A percentile compares a stretch with the other conserved stretches of the same genome.
Conservation (phyloP, 2,113 vertebrate genomes). For the Cnemophilus loriae region DNA sequence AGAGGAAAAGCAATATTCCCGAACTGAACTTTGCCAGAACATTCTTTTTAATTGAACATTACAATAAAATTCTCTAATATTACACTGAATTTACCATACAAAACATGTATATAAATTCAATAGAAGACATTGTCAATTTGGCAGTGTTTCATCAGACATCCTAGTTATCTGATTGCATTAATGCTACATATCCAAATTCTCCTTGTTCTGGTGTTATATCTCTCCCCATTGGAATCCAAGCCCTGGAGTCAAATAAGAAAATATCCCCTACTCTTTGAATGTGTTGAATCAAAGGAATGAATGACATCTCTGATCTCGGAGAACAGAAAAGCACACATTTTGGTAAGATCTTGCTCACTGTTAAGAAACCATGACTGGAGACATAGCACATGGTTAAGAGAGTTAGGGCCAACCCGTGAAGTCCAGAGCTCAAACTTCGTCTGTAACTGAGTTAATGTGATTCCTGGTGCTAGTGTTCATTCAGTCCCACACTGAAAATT, state of each 20-base stretch:
- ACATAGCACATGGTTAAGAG: background rate
- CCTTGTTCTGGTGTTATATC: background rate
- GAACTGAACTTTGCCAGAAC: background rate
- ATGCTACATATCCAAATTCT: background rate
- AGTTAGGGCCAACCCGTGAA: background rate
- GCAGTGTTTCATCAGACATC: background rate
- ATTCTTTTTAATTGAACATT: background rate
- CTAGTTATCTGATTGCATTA: conserved; percentile 26
- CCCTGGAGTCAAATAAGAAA: conserved; percentile 28
- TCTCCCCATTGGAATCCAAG: conserved; percentile 18
- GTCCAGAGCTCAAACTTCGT: background rate
- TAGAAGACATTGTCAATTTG: background rate
- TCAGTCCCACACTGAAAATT: background rate
- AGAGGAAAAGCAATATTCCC: background rate
- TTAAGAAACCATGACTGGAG: background rate
- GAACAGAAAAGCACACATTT: background rate
- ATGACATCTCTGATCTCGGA: background rate
- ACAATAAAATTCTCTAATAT: background rate
- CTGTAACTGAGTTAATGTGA: background rate
- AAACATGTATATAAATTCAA: background rate
- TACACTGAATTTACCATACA: background rate
- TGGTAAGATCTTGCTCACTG: background rate
- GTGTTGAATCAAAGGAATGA: conserved; percentile 32
- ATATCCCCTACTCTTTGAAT: conserved; percentile 20
- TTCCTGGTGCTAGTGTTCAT: background rate